These are phyloP conservation scores for Toxotes lorentzi DNA, from an alignment of 2,797 vertebrate genomes.

Conservation along the genomic window DNA sequence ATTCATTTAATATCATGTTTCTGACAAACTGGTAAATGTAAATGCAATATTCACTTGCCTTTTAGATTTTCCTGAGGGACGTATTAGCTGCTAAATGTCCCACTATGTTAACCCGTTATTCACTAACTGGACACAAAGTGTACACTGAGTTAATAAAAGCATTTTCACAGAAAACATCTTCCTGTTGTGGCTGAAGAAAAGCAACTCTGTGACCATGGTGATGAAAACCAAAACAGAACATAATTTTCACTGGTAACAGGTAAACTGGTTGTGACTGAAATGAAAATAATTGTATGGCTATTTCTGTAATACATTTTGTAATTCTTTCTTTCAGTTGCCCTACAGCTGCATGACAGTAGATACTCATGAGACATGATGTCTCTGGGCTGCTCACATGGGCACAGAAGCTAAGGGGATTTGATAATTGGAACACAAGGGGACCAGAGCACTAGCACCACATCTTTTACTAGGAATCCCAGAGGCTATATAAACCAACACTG, in stretches of 20 bases:
- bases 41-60: neutral
- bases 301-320: conserved; percentile 15
- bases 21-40: neutral
- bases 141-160: neutral
- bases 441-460: conserved; percentile 52
- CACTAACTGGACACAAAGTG: neutral
- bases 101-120: neutral
- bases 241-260: neutral
- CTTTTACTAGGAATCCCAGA: conserved; percentile 67
- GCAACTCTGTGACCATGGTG: neutral
- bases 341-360: conserved; percentile 53
- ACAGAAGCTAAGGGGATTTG: conserved; percentile 61
- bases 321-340: conserved; percentile 33
- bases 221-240: neutral
- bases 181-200: neutral
- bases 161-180: neutral
- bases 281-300: conserved; percentile 23
- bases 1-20: neutral
- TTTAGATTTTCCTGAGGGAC: neutral
- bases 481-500: conserved; percentile 68
- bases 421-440: conserved; percentile 77
- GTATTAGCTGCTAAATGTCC: conserved; percentile 1
- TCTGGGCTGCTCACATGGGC: conserved; percentile 51
- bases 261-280: conserved; percentile 16
- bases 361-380: conserved; percentile 49